phyloP scores from a whole-genome alignment of 2,888 invertebrate genomes.

The Agriopis marginaria region DNA sequence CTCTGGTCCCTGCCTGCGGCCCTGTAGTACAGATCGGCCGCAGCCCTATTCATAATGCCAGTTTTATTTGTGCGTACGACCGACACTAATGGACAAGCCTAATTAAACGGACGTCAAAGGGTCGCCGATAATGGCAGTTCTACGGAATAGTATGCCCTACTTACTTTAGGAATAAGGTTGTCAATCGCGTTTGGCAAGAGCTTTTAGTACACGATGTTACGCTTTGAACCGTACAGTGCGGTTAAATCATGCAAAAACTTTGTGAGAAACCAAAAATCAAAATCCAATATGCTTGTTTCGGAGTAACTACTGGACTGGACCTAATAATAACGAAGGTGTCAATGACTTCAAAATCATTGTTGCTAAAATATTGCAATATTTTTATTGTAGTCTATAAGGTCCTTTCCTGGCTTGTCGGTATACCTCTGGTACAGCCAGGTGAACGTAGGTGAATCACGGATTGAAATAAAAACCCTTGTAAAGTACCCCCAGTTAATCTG shows the following conservation, averaged over 20 bases:
- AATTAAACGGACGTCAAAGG: slow-evolving; percentile 71
- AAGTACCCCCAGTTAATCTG: no score
- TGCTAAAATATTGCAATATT: no score
- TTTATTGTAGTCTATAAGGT: no score
- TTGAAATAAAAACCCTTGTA: no score
- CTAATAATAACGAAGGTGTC: not conserved
- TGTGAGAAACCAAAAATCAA: slow-evolving; percentile 36
- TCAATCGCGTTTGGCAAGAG: not conserved
- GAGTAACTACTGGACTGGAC: no score
- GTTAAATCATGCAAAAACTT: slow-evolving; percentile 41
- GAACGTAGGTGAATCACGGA: no score
- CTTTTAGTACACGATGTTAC: slow-evolving; percentile 17
- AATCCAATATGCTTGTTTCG: slow-evolving; percentile 2
- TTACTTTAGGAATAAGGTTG: slow-evolving; percentile 21
- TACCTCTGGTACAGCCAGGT: no score
- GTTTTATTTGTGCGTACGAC: slow-evolving; percentile 65
- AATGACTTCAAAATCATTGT: not conserved
- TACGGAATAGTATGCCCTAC: slow-evolving; percentile 30
- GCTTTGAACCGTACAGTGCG: slow-evolving; percentile 27
- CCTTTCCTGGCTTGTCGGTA: no score
- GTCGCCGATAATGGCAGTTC: slow-evolving; percentile 36
- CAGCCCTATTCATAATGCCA: slow-evolving; percentile 63
- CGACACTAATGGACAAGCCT: slow-evolving; percentile 69
- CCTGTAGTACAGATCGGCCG: slow-evolving; percentile 47
- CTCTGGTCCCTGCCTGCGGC: not conserved